Evolutionary conservation across 2,888 invertebrate species (phyloP).

Genomic region (Andrena trimmerana): DNA sequence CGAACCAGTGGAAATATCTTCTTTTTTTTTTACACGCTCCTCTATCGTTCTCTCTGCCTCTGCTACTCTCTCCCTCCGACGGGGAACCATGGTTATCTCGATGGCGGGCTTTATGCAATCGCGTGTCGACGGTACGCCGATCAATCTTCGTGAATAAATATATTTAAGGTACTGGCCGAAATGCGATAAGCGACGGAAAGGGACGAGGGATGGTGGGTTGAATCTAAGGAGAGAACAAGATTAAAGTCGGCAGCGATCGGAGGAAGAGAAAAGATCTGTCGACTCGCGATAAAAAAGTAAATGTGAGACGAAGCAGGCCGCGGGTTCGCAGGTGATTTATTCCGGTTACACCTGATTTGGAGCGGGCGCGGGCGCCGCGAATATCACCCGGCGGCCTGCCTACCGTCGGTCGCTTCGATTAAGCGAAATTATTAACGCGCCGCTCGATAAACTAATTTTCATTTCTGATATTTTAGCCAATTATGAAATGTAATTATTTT

Average conservation of each 20-base stretch:
- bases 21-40: conserved; percentile 13
- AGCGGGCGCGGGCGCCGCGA: conserved; percentile 60
- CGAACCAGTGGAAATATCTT: conserved; percentile 55
- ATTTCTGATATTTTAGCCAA: conserved; percentile 81
- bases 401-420: conserved; percentile 76
- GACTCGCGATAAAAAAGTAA: not conserved
- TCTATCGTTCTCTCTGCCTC: too few relatives aligned
- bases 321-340: conserved; percentile 69
- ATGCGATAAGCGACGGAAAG: not conserved
- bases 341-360: conserved; percentile 70
- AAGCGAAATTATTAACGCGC: conserved; percentile 80
- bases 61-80: too few relatives aligned
- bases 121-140: not conserved
- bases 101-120: conserved; percentile 49
- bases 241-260: too few relatives aligned
- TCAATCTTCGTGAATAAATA: conserved; percentile 35
- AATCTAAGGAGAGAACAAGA: not conserved
- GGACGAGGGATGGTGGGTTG: not conserved
- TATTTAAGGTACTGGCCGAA: conserved; percentile 18
- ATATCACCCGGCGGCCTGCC: conserved; percentile 65
- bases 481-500: conserved; percentile 83
- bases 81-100: not conserved
- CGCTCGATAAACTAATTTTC: conserved; percentile 81
- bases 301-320: conserved; percentile 8
- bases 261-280: not conserved